Base-by-base conservation (phyloP, 2,888 invertebrate species). In the Agrochola litura region DNA sequence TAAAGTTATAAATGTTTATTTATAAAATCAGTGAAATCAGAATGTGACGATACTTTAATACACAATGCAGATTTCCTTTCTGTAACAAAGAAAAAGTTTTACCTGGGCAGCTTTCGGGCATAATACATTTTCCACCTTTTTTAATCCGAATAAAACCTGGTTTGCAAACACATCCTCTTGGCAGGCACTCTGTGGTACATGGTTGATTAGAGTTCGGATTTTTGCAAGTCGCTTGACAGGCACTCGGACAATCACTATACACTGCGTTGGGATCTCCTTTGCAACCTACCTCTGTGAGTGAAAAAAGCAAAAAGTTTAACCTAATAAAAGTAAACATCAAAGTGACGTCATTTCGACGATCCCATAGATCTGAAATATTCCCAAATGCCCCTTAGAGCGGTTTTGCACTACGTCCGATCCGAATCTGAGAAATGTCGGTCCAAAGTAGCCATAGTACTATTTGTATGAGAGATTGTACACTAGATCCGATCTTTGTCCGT, bases 241-340 rank as follows among this genome's bases (percentile, higher is more conserved):
- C 67, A 14, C 83, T 86, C 83, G 71, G 75, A 43, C 90, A 91
- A 0, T 84, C 60, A 37, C 61, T 75, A 22, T 22, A 79, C 86
- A 79, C 82, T 30, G 93, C 91, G 54, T 93, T 91, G 0, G 68
- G 73, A 52, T 92, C 92, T 6, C 90, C 90, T 0, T 86, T 79
- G 73, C 92, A 92, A 49, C 69, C 82, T 22, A 61, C 2, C 2
- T 4, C 14, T 69, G 8, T 43, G 19, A 65, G 25, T 10, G 19
- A 46, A 25, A 25, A 25, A 46, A 19, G 25, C 19, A 5, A 46
- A 46, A 65, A 65, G 25, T 65, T 14, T 1, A 25, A 25, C 10
- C 16, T 14, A 25, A 58, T 58, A 14, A 58, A n/a, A 56, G n/a
- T n/a, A 10, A 56, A 56, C n/a, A 56, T 25, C 6, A 25, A 58